Evolutionary conservation across 2,888 invertebrate species (phyloP).

Genomic region (Blomia tropicalis): DNA sequence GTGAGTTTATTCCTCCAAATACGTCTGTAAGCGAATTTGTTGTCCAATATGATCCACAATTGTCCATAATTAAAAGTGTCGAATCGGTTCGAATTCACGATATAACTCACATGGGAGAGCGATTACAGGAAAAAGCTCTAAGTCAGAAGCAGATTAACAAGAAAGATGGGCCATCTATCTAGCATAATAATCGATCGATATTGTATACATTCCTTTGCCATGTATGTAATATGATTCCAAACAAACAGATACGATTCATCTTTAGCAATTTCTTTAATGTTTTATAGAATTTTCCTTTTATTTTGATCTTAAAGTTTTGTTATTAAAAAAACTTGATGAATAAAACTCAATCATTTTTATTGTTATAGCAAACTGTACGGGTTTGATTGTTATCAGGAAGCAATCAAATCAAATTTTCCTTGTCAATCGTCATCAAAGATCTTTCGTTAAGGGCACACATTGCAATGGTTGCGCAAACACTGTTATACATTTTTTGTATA

Average conservation of each 20-base stretch:
- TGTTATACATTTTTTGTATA: no score
- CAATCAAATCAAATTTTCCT: no score
- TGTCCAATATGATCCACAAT: background rate
- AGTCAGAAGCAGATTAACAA: conserved; percentile 20
- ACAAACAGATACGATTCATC: background rate
- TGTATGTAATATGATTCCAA: background rate
- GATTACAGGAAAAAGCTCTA: conserved; percentile 10
- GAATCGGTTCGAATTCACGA: conserved; percentile 20
- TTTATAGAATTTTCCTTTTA: background rate
- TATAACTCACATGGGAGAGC: conserved; percentile 16
- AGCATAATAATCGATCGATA: background rate
- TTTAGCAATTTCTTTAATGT: background rate
- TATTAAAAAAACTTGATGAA: no score
- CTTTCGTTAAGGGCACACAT: no score
- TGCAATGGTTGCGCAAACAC: no score
- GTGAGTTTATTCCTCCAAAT: conserved; percentile 20
- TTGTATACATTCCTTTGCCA: background rate
- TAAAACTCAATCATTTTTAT: no score
- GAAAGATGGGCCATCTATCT: background rate
- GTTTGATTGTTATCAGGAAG: no score
- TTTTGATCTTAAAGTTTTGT: no score
- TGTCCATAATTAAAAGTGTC: background rate
- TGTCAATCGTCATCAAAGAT: no score
- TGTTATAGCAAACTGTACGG: no score
- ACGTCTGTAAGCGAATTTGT: conserved; percentile 21